Conservation (phyloP, 2,888 invertebrate species). For the Chloromyia formosa region DNA sequence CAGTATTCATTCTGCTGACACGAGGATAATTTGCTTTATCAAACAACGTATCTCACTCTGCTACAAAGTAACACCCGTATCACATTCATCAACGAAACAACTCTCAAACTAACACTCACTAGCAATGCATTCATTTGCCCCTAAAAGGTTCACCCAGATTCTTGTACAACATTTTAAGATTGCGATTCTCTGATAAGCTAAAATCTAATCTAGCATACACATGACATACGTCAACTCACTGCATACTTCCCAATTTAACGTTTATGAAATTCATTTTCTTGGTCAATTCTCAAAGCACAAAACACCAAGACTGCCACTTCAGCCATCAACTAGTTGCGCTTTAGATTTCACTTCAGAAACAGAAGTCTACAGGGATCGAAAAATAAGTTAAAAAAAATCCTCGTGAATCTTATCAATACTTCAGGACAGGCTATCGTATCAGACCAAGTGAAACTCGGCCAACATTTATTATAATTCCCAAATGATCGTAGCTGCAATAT, state of each 20-base stretch:
- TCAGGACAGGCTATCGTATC: slow-evolving; percentile 34
- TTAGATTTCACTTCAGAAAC: slow-evolving; percentile 8
- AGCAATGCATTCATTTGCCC: neutral
- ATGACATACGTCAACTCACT: neutral
- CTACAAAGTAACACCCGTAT: too few species aligned
- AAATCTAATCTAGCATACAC: neutral
- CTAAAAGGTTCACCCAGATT: neutral
- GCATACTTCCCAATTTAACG: neutral
- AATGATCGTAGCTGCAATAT: slow-evolving; percentile 1
- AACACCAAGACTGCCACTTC: neutral
- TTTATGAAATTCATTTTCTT: slow-evolving; percentile 17
- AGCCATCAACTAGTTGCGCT: neutral
- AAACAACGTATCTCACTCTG: too few species aligned
- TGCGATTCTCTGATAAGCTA: neutral
- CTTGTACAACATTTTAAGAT: slow-evolving; percentile 6
- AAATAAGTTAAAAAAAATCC: too few species aligned
- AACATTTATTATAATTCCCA: slow-evolving; percentile 20
- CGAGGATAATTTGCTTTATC: too few species aligned
- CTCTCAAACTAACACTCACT: too few species aligned
- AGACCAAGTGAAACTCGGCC: slow-evolving; percentile 23
- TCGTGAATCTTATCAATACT: slow-evolving; percentile 32
- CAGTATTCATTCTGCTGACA: too few species aligned
- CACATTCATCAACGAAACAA: too few species aligned
- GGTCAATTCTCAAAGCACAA: neutral
- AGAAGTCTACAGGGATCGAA: too few species aligned